A percentile compares a stretch with the other conserved stretches of the same genome.
These are phyloP conservation scores for Sylvilagus bachmani DNA, from an alignment of 2,113 vertebrate species.

Conservation along the genomic window DNA sequence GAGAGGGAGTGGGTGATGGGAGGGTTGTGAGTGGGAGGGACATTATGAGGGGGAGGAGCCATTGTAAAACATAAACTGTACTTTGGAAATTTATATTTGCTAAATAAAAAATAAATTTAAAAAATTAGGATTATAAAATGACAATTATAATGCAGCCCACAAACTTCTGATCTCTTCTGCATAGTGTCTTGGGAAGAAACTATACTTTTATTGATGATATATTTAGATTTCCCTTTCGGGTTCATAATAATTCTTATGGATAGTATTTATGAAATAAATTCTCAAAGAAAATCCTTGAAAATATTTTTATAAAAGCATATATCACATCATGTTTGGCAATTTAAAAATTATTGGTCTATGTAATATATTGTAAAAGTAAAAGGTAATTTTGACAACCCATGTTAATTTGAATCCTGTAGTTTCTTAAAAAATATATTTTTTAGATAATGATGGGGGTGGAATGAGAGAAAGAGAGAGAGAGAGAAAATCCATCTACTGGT, in stretches of 20 bases:
- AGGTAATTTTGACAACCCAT: not conserved
- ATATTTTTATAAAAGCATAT: not conserved
- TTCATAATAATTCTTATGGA: not conserved
- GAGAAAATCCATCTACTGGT: too few species aligned
- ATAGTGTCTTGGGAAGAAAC: not conserved
- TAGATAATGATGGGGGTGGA: too few species aligned
- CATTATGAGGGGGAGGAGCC: too few species aligned
- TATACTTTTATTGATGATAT: slow-evolving; percentile 8
- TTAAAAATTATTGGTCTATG: slow-evolving; percentile 11
- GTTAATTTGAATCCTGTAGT: not conserved
- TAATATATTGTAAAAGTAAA: not conserved
- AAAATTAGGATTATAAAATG: not conserved
- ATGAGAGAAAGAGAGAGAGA: too few species aligned
- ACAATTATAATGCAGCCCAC: not conserved
- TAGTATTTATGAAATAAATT: not conserved
- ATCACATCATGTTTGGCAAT: not conserved
- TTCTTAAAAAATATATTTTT: not conserved
- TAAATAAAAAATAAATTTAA: too few species aligned
- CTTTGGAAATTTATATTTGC: too few species aligned
- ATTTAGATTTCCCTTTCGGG: not conserved
- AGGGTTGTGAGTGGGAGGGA: too few species aligned
- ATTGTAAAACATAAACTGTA: too few species aligned
- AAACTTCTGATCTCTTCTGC: not conserved
- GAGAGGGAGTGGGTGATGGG: too few species aligned
- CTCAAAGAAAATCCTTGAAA: slow-evolving; percentile 39